Base-by-base conservation (phyloP, 2,888 invertebrate species). In the Leistus spinibarbis region DNA sequence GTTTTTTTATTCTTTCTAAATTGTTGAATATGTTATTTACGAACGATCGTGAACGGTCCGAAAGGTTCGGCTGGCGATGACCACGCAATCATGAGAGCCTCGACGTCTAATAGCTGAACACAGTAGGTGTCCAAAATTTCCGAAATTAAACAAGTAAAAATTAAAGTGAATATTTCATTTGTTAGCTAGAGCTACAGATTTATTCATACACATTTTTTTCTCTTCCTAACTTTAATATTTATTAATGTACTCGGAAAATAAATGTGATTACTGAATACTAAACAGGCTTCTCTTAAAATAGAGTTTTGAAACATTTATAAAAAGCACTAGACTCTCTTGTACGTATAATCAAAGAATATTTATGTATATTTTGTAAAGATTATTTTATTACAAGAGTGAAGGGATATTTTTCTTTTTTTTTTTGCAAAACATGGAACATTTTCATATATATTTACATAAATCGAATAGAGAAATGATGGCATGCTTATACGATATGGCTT, bases 81-180 rank as follows among this genome's bases (percentile, higher is more conserved):
- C 24, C 64, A 27, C 23, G 73, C 66, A 54, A 73, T 60, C 16
- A 63, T 40, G 67, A 56, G 54, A 56, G 54, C 23, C 40, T 10
- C 60, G 60, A 67, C 67, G 19, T 19, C 73, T 73, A 73, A 73
- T 67, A 62, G 66, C 64, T 67, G 19, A 67, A 73, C 73, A 73
- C 73, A 73, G 73, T 73, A 67, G 73, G 73, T 73, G 73, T 73
- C 73, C 73, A 73, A 40, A 67, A 73, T 73, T 73, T 73, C 73
- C 40, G 67, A 73, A 73, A 73, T 73, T 73, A 73, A 73, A 73
- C 73, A 73, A 67, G 73, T 73, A 67, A 62, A 60, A 67, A 67
- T 73, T 73, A 67, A 73, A 73, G 67, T 73, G 67, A 73, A 73
- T 73, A 67, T 73, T 73, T 73, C 73, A 73, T 73, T 73, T 66